Evolutionary conservation across 1,140 invertebrate species (phyloP).

Genomic region (Drosophila subpulchrella): DNA sequence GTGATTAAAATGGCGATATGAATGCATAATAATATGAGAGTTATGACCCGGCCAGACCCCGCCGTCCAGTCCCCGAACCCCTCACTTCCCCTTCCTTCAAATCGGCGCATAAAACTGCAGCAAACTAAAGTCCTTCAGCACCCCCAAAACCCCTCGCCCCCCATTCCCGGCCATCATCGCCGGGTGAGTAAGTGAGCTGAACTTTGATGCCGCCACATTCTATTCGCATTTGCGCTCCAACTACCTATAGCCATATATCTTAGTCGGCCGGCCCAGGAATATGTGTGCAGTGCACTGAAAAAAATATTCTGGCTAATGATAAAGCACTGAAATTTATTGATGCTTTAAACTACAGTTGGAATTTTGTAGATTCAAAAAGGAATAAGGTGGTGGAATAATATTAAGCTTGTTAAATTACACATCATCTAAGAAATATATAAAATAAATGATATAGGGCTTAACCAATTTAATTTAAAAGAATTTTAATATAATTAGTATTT

Average conservation of each 20-base stretch:
- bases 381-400: too few species aligned
- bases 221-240: conserved; percentile 78
- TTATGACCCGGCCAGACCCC: conserved; percentile 57
- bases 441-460: not conserved
- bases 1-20: conserved; percentile 81
- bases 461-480: too few species aligned
- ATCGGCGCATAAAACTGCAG: conserved; percentile 64
- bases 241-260: conserved; percentile 79
- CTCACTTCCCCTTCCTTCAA: not conserved
- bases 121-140: conserved; percentile 65
- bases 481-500: too few species aligned
- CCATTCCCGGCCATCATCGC: conserved; percentile 53
- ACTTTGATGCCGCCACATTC: conserved; percentile 82
- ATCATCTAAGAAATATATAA: not conserved
- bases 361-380: too few species aligned
- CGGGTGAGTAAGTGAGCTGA: conserved; percentile 79
- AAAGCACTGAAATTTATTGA: not conserved
- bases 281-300: conserved; percentile 20
- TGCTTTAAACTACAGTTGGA: not conserved
- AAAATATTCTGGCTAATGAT: not conserved
- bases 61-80: conserved; percentile 9
- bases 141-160: conserved; percentile 7
- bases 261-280: conserved; percentile 55
- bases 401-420: too few species aligned
- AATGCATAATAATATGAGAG: conserved; percentile 80